Conservation (phyloP, 2,113 vertebrate species). For the Phocoena sinus region DNA sequence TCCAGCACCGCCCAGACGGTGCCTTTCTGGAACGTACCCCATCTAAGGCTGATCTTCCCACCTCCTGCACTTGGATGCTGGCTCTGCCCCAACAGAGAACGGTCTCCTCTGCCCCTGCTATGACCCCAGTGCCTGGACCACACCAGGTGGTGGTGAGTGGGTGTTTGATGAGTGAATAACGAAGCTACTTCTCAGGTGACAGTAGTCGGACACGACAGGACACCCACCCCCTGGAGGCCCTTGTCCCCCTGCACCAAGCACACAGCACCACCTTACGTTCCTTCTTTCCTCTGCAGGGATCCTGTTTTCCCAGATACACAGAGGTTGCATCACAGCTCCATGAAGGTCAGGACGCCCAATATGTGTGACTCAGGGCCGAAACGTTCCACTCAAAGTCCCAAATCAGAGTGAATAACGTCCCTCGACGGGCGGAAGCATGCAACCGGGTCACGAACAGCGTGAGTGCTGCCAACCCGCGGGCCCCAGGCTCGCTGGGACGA, state of each 20-base stretch:
- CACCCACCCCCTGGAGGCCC: background rate
- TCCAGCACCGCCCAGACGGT: background rate
- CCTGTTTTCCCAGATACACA: background rate
- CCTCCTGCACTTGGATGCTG: background rate
- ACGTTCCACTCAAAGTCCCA: background rate
- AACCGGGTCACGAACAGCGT: background rate
- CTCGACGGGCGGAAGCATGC: accelerated
- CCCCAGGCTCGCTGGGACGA: background rate
- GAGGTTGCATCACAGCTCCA: background rate
- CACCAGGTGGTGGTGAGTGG: background rate
- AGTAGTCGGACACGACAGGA: background rate
- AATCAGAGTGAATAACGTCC: background rate
- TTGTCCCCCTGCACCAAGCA: background rate
- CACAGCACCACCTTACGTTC: too few species aligned
- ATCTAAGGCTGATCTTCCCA: background rate
- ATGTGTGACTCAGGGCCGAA: background rate
- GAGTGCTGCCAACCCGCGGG: background rate
- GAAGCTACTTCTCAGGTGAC: background rate
- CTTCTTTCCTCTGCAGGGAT: background rate
- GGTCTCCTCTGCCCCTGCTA: background rate
- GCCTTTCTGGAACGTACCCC: background rate
- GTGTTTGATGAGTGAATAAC: background rate
- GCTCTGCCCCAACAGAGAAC: background rate
- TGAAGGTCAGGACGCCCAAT: background rate
- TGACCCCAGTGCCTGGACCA: background rate